These are phyloP conservation scores for Cebidichthys violaceus DNA, from an alignment of 2,113 vertebrate genomes.

Conservation along the genomic window DNA sequence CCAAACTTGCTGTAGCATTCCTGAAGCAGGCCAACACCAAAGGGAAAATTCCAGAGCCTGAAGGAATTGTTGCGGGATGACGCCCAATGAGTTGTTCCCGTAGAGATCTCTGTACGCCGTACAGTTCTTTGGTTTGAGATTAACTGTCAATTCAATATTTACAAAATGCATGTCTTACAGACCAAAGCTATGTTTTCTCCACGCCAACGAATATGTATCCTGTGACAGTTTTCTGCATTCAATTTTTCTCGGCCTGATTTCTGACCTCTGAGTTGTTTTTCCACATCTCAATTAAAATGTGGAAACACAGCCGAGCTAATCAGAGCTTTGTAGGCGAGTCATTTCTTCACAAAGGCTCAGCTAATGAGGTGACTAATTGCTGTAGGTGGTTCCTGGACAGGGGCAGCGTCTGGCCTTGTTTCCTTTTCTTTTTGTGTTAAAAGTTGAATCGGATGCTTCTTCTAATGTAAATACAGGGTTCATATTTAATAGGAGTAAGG, in stretches of 20 bases:
- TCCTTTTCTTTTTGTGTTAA: neutral
- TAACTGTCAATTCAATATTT: neutral
- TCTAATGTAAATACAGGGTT: neutral
- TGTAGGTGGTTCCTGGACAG: slow-evolving; percentile 10
- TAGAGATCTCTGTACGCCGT: neutral
- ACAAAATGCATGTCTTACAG: neutral
- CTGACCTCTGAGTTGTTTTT: neutral
- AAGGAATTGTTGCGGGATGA: slow-evolving; percentile 25
- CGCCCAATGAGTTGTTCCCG: neutral
- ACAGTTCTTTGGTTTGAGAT: neutral
- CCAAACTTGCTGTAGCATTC: slow-evolving; percentile 70
- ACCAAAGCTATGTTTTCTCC: neutral
- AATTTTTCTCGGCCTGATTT: neutral
- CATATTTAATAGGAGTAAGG: neutral
- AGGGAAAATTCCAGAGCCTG: slow-evolving; percentile 59
- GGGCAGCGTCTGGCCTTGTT: neutral
- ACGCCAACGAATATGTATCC: neutral
- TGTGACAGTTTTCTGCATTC: neutral
- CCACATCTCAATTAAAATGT: neutral
- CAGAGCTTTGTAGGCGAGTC: neutral
- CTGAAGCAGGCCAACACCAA: slow-evolving; percentile 50
- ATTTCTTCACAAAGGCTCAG: neutral
- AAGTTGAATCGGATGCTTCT: neutral
- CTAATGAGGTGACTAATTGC: slow-evolving; percentile 36
- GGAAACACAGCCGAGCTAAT: neutral